Base-by-base conservation (phyloP, 1,140 invertebrate species). In the Drosophila carrolli region DNA sequence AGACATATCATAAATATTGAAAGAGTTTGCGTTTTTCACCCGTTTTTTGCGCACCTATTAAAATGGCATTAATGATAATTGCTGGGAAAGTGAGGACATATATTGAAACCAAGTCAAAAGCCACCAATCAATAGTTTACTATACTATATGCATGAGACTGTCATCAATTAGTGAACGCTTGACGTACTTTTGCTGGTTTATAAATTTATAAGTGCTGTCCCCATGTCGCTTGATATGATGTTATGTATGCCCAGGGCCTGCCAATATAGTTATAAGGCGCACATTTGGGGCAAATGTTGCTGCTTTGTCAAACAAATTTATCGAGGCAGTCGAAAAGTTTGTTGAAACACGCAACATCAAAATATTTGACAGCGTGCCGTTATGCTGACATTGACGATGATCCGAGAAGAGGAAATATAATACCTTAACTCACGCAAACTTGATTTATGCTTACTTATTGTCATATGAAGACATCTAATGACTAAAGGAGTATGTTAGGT, bases 41-140 rank as follows among this genome's bases (percentile, higher is more conserved):
- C 35, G 32, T 13, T 65, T 68, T 70, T 67, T 67, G 50, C 41
- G 9, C 40, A 67, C 3, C 61, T 35, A 71, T 72, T 72, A 71
- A 71, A 72, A 72, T 71, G 37, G 44, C 38, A 72, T 72, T 72
- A 72, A 72, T 71, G 66, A 58, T 72, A 72, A 72, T 71, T 72
- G 68, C 44, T 71, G 48, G 44, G 66, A 71, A 72, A 71, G 68
- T 72, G 68, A 29, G 51, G 68, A 72, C 53, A 37, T 40, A 32
- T 57, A 41, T 70, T 35, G 41, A 57, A 71, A 71, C 29, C 43
- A 29, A 71, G 67, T 71, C 65, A 50, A 71, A 50, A 71, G 41
- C 44, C 66, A 71, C 2, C 68, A 72, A 72, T 72, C 66, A 72
- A 72, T 72, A 71, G 68, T 72, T 37, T 37, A 27, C 7, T 43